These are phyloP conservation scores for Erpobdella octoculata DNA, from an alignment of 2,888 invertebrate genomes.

Conservation along the genomic window DNA sequence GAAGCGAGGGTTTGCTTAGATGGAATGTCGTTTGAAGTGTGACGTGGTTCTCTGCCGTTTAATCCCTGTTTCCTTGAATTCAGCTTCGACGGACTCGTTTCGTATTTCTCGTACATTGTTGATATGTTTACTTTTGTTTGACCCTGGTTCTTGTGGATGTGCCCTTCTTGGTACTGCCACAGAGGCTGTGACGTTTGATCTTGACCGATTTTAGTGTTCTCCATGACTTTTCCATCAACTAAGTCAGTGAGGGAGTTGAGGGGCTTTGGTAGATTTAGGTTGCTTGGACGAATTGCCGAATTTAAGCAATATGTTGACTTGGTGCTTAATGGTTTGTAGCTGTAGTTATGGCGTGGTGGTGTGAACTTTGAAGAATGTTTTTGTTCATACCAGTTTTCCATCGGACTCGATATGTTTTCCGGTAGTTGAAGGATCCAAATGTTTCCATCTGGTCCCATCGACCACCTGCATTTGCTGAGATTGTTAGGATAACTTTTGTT, in stretches of 20 bases:
- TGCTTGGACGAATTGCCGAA: not conserved
- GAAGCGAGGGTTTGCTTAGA: not conserved
- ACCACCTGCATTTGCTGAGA: constrained; percentile 27
- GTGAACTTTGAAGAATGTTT: not conserved
- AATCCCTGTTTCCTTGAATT: not conserved
- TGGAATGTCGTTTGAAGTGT: not conserved
- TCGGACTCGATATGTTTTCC: constrained; percentile 8
- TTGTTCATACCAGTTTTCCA: constrained; percentile 8
- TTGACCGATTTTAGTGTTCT: not conserved
- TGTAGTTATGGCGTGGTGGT: not conserved
- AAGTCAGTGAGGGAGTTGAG: not conserved
- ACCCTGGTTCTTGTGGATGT: not conserved
- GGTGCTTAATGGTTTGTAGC: not conserved
- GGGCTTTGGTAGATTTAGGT: not conserved
- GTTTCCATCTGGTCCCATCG: constrained; percentile 31
- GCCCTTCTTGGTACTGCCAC: constrained; percentile 16
- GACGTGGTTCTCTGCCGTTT: not conserved
- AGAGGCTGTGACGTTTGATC: not conserved
- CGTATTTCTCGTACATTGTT: constrained; percentile 15
- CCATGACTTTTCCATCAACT: not conserved
- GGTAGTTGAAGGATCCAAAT: constrained; percentile 31
- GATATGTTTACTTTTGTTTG: constrained; percentile 12
- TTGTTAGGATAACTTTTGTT: not conserved
- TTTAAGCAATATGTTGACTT: not conserved
- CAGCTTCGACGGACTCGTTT: constrained; percentile 14